These are phyloP conservation scores for Cyprinodon diabolis DNA, from an alignment of 2,797 vertebrate genomes.

Conservation along the genomic window DNA sequence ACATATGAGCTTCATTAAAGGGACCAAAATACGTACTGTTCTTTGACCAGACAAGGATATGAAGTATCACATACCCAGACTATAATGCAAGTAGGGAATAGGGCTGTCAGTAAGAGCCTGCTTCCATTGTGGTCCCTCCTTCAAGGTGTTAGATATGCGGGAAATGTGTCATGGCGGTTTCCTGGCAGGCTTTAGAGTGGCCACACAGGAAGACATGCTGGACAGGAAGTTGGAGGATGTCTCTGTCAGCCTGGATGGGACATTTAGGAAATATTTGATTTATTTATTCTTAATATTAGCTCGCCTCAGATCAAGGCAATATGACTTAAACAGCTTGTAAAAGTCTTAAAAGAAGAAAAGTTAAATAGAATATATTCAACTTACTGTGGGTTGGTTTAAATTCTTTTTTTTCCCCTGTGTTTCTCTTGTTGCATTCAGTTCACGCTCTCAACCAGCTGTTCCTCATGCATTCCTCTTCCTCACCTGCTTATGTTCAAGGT, in stretches of 20 bases:
- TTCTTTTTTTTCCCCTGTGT: neutral
- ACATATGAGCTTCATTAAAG: slow-evolving; percentile 71
- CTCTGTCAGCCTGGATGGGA: neutral
- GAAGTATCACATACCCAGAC: slow-evolving; percentile 15
- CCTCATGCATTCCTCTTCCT: neutral
- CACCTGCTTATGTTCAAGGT: neutral
- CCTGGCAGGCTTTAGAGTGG: slow-evolving; percentile 55
- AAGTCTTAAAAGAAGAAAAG: too few relatives aligned
- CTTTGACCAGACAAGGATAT: slow-evolving; percentile 8
- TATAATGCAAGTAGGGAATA: slow-evolving; percentile 19
- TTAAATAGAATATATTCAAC: neutral
- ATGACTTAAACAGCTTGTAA: neutral
- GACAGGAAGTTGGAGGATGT: slow-evolving; percentile 29
- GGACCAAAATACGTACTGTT: slow-evolving; percentile 19
- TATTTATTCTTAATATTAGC: neutral
- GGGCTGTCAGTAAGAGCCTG: slow-evolving; percentile 36
- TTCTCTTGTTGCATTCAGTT: neutral
- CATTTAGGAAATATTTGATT: neutral
- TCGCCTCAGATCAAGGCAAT: neutral
- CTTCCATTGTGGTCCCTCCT: slow-evolving; percentile 47
- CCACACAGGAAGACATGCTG: slow-evolving; percentile 44
- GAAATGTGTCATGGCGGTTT: slow-evolving; percentile 71
- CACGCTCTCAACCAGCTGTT: neutral
- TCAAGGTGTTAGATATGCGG: slow-evolving; percentile 63
- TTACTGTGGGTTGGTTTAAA: neutral